phyloP scores from a whole-genome alignment of 2,113 vertebrate genomes.

The Pluvialis apricaria region DNA sequence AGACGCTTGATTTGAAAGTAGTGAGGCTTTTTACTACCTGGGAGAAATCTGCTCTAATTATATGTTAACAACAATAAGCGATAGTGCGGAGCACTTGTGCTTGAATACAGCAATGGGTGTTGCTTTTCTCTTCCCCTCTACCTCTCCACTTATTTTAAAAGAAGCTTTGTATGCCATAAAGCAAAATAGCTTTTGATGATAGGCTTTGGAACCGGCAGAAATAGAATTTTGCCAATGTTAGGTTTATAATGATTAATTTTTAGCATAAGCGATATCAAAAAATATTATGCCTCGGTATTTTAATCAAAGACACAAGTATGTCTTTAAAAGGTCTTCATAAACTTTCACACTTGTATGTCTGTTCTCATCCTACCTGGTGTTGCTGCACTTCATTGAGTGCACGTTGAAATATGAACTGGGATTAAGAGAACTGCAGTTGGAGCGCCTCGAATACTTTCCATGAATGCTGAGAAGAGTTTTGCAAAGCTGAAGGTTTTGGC shows the following conservation, averaged over 20 bases:
- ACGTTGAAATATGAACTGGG: not conserved
- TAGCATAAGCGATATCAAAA: not conserved
- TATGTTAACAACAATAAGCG: not conserved
- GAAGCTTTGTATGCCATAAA: not conserved
- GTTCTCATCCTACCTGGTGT: not conserved
- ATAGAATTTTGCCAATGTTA: not conserved
- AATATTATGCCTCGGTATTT: not conserved
- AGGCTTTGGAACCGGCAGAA: not conserved
- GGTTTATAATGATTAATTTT: not conserved
- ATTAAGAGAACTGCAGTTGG: not conserved
- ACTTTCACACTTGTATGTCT: not conserved
- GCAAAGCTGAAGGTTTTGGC: conserved; percentile 12
- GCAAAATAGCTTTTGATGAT: not conserved
- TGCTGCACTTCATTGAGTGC: not conserved
- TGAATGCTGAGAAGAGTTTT: not conserved
- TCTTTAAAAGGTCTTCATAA: not conserved
- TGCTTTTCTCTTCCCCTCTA: not conserved
- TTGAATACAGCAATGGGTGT: not conserved
- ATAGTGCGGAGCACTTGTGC: not conserved
- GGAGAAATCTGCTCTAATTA: not conserved
- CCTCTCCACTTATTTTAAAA: not conserved
- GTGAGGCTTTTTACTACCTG: not conserved
- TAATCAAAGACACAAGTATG: not conserved
- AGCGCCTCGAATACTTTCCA: not conserved
- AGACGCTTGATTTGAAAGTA: not conserved